Evolutionary conservation across 2,888 invertebrate genomes (phyloP), one percentile per base, ranked within the genome.

Genomic region (Neelides folsomi): DNA sequence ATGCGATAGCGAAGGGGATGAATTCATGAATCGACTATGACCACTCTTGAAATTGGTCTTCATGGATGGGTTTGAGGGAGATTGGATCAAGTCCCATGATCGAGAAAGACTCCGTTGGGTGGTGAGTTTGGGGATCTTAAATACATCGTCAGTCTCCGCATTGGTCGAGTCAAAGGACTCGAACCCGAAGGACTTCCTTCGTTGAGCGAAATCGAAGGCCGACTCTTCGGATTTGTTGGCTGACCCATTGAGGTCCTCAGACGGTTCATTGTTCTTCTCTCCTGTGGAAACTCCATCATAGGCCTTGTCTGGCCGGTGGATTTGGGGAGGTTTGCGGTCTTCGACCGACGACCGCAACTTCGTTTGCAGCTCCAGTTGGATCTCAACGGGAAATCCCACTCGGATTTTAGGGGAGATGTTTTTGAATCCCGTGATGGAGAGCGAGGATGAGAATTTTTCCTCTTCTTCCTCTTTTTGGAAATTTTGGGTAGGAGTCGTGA

Each of bases 121-220:
- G 34, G 16, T 37, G 20, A 20, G 13, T 49, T 12, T 18, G 2
- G 10, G 12, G 15, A 19, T n/a, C n/a, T 15, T 20, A 38, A 18
- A 15, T 13, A 36, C 16, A 37, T 15, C 18, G n/a, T 37, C 15
- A 16, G 39, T n/a, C 16, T 39, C 16, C 16, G 18, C 16, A 15
- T 42, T 4, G 18, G n/a, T 5, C 12, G 54, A 47, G 27, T 61
- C 64, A 46, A 59, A 58, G 13, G 56, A 57, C 49, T 80, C 80
- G 66, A 85, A 85, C 52, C 84, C 83, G 66, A 84, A 84, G 15
- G 84, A 84, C 70, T 84, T 85, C 59, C 84, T 74, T 59, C 84
- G 73, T 55, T 78, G 76, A 66, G 51, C 81, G 83, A 84, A 85
- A 64, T 79, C 79, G 61, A 57, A 60, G 50, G 51, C 51, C 20